phyloP scores from a whole-genome alignment of 2,797 vertebrate genomes.

The Hozukius guyotensis region DNA sequence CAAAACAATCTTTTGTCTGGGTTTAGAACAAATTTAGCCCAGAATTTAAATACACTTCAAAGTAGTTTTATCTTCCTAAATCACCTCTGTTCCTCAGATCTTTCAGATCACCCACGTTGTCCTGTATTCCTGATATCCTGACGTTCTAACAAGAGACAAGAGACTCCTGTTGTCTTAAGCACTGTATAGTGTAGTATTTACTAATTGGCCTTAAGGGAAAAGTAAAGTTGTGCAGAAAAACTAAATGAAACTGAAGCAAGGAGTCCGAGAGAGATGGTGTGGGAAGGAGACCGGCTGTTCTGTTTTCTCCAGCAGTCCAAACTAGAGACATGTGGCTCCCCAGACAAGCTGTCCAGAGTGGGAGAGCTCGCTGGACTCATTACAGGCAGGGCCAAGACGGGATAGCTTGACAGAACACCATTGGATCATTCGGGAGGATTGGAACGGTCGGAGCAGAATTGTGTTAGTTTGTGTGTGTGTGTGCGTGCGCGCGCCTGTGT shows the following conservation, averaged over 20 bases:
- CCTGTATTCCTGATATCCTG: conserved; percentile 44
- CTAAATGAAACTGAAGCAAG: conserved; percentile 78
- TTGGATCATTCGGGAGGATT: conserved; percentile 74
- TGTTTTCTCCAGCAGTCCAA: conserved; percentile 83
- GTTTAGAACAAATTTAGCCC: conserved; percentile 26
- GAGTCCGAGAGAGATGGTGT: conserved; percentile 80
- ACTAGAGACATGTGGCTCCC: conserved; percentile 81
- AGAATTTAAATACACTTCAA: conserved; percentile 13
- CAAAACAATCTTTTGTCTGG: not conserved
- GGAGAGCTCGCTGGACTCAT: conserved; percentile 81
- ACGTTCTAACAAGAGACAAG: conserved; percentile 58
- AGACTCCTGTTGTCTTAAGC: conserved; percentile 69
- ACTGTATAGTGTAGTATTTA: conserved; percentile 65
- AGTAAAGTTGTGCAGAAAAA: conserved; percentile 76
- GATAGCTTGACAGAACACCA: conserved; percentile 80
- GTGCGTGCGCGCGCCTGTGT: conserved; percentile 36
- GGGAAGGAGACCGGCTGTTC: conserved; percentile 84
- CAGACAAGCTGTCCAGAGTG: conserved; percentile 84
- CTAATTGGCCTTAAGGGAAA: conserved; percentile 83
- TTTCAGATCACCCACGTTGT: conserved; percentile 55
- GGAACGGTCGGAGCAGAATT: conserved; percentile 67
- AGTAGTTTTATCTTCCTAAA: conserved; percentile 23
- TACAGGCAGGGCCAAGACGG: conserved; percentile 81
- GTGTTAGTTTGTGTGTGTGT: conserved; percentile 56
- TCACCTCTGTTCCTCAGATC: conserved; percentile 29